Percentiles rank a stretch among this genome's conserved stretches.
phyloP scores from a whole-genome alignment of 2,113 vertebrate genomes.

The Sclerurus mexicanus region DNA sequence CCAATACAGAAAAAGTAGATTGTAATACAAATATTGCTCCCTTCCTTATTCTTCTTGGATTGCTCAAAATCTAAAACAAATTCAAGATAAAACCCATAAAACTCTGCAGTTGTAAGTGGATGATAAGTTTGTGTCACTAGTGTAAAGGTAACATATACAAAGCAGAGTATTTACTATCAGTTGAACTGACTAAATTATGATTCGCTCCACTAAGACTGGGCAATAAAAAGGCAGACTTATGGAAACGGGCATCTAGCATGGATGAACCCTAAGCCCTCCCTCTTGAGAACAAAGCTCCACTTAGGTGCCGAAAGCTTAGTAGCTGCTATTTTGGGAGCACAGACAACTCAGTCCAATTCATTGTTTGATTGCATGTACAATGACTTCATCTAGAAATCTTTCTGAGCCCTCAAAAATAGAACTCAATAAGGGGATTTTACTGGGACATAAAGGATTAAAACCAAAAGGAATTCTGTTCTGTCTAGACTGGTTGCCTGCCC shows the following conservation, averaged over 20 bases:
- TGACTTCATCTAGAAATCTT: constrained; percentile 26
- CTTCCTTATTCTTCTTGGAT: not conserved
- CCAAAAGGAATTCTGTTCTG: not conserved
- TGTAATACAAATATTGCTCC: not conserved
- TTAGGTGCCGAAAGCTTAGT: not conserved
- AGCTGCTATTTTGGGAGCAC: not conserved
- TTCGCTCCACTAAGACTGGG: not conserved
- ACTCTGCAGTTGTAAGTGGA: not conserved
- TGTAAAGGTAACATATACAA: accelerated
- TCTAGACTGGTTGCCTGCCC: not conserved
- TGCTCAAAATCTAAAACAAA: not conserved
- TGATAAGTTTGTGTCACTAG: not conserved
- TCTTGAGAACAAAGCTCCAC: not conserved
- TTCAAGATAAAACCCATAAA: not conserved
- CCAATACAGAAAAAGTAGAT: not conserved
- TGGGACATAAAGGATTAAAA: not conserved
- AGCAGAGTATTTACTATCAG: not conserved
- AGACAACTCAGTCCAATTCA: not conserved
- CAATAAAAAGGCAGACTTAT: not conserved
- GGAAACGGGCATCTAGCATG: not conserved
- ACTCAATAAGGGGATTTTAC: not conserved
- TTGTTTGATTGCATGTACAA: not conserved
- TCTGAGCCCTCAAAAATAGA: constrained; percentile 8
- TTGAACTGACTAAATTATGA: not conserved
- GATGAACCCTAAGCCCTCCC: not conserved